These are phyloP conservation scores for Ptychoptera albimana DNA, from an alignment of 2,888 invertebrate genomes.

Conservation along the genomic window DNA sequence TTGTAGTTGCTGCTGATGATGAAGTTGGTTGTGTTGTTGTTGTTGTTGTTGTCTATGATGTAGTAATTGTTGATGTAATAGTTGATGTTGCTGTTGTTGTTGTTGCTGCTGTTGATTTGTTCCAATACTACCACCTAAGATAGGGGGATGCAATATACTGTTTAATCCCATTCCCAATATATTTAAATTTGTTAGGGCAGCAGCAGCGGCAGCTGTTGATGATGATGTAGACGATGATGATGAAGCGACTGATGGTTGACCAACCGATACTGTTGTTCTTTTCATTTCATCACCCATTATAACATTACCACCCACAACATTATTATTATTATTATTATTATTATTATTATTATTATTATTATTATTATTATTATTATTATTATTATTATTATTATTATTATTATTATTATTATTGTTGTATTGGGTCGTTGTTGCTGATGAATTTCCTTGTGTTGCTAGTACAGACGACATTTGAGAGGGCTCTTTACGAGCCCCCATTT, in stretches of 20 bases:
- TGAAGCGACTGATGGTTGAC: too few species aligned
- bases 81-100: conserved; percentile 9
- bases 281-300: too few species aligned
- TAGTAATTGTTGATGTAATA: conserved; percentile 2
- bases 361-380: conserved; percentile 5
- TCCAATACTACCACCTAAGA: not conserved
- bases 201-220: conserved; percentile 9
- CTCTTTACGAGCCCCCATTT: conserved; percentile 32
- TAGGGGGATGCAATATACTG: not conserved
- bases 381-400: conserved; percentile 7
- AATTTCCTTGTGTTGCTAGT: not conserved
- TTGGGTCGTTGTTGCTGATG: conserved; percentile 11
- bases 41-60: conserved; percentile 11
- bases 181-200: conserved; percentile 5
- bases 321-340: conserved; percentile 7
- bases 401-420: conserved; percentile 7
- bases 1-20: conserved; percentile 13
- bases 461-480: conserved; percentile 14
- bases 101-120: conserved; percentile 7
- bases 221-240: conserved; percentile 12
- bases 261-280: too few species aligned
- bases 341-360: conserved; percentile 6
- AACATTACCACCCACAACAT: conserved; percentile 5
- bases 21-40: conserved; percentile 12
- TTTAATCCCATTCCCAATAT: not conserved